Percentiles rank a stretch among this genome's conserved stretches.
phyloP scores from a whole-genome alignment of 2,888 invertebrate species.

The Sesia apiformis region DNA sequence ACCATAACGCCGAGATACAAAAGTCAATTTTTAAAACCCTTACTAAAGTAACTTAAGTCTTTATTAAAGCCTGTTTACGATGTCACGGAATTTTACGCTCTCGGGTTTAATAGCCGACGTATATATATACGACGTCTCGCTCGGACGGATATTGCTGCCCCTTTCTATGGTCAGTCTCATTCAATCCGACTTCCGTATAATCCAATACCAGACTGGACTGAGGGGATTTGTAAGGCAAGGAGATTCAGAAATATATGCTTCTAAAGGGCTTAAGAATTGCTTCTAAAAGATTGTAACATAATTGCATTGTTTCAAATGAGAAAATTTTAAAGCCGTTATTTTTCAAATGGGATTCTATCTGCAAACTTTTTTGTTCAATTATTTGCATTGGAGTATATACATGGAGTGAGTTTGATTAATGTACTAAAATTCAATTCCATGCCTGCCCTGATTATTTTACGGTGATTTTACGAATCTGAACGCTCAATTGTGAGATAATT shows the following conservation, averaged over 20 bases:
- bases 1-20: slow-evolving; percentile 1
- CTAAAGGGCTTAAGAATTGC: not conserved
- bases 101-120: slow-evolving; percentile 46
- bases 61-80: slow-evolving; percentile 48
- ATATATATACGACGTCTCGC: slow-evolving; percentile 12
- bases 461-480: too few relatives aligned
- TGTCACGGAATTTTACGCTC: slow-evolving; percentile 62
- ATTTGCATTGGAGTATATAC: too few relatives aligned
- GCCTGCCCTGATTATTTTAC: too few relatives aligned
- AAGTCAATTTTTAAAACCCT: slow-evolving; percentile 11
- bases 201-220: slow-evolving; percentile 49
- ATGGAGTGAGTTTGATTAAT: too few relatives aligned
- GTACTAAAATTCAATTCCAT: too few relatives aligned
- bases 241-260: not conserved
- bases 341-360: too few relatives aligned
- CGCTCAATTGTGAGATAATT: too few relatives aligned
- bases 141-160: slow-evolving; percentile 14
- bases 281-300: not conserved
- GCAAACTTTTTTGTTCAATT: too few relatives aligned
- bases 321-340: too few relatives aligned
- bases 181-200: slow-evolving; percentile 52
- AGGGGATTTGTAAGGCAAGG: slow-evolving; percentile 43
- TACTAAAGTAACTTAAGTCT: slow-evolving; percentile 18
- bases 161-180: slow-evolving; percentile 40
- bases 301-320: not conserved